phyloP scores from a whole-genome alignment of 1,140 invertebrate species.

The Drosophila serrata region DNA sequence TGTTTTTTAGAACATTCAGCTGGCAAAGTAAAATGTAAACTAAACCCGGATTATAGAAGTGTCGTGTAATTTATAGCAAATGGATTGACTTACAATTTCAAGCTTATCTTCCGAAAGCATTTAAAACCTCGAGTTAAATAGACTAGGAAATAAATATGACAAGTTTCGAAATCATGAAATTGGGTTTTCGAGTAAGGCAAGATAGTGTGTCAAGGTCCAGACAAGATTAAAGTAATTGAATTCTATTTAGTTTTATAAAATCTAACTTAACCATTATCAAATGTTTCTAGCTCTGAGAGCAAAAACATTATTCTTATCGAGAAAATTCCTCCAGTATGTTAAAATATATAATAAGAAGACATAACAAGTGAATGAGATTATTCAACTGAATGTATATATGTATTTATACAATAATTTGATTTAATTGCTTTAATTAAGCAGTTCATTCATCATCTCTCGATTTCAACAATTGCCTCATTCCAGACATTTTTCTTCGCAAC shows the following conservation, averaged over 20 bases:
- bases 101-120: constrained; percentile 13
- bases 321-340: too few species aligned
- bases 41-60: background rate
- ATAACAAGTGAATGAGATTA: too few species aligned
- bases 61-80: constrained; percentile 11
- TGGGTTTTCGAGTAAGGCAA: background rate
- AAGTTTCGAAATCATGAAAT: constrained; percentile 10
- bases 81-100: background rate
- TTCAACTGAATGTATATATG: too few species aligned
- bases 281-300: too few species aligned
- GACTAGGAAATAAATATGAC: background rate
- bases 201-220: background rate
- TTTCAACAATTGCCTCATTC: too few species aligned
- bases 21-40: constrained; percentile 1
- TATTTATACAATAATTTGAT: too few species aligned
- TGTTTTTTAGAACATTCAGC: background rate
- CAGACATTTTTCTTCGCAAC: constrained; percentile 57
- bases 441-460: too few species aligned
- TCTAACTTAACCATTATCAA: background rate
- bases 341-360: too few species aligned
- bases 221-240: background rate
- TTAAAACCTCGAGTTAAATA: constrained; percentile 1
- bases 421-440: too few species aligned
- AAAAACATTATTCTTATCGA: too few species aligned
- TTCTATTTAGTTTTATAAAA: background rate